phyloP scores from a whole-genome alignment of 2,888 invertebrate genomes.

The Pilophorus perplexus region DNA sequence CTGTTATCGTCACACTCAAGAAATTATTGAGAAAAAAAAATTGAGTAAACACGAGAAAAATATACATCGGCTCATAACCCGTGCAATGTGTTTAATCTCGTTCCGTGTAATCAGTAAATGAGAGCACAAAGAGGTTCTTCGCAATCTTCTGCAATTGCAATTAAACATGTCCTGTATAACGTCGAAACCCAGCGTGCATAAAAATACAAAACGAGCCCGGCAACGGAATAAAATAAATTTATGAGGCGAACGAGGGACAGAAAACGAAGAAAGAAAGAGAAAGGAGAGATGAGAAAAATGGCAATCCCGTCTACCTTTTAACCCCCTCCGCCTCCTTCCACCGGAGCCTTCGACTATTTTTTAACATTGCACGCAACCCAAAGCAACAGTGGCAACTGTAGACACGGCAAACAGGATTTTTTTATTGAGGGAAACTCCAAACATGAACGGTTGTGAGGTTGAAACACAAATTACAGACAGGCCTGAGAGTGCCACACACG shows the following conservation, averaged over 20 bases:
- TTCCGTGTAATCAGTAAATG: too few relatives aligned
- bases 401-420: slow-evolving; percentile 9
- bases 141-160: too few relatives aligned
- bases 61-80: too few relatives aligned
- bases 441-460: not conserved
- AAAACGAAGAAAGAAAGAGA: not conserved
- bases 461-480: slow-evolving; percentile 8
- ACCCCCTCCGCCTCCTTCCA: not conserved
- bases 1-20: too few relatives aligned
- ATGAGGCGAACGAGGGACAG: not conserved
- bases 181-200: too few relatives aligned
- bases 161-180: too few relatives aligned
- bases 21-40: too few relatives aligned
- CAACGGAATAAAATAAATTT: not conserved
- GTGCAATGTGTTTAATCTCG: too few relatives aligned
- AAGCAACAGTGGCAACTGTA: slow-evolving; percentile 1
- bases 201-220: too few relatives aligned
- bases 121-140: too few relatives aligned
- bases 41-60: too few relatives aligned
- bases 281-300: not conserved
- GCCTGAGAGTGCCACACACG: slow-evolving; percentile 2
- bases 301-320: slow-evolving; percentile 1
- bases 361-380: slow-evolving; percentile 6
- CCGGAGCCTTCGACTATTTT: not conserved
- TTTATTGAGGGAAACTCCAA: not conserved